Evolutionary conservation across 2,113 vertebrate genomes (phyloP), one percentile per base, ranked within the genome.

Genomic region (Pogonocichla stellata): DNA sequence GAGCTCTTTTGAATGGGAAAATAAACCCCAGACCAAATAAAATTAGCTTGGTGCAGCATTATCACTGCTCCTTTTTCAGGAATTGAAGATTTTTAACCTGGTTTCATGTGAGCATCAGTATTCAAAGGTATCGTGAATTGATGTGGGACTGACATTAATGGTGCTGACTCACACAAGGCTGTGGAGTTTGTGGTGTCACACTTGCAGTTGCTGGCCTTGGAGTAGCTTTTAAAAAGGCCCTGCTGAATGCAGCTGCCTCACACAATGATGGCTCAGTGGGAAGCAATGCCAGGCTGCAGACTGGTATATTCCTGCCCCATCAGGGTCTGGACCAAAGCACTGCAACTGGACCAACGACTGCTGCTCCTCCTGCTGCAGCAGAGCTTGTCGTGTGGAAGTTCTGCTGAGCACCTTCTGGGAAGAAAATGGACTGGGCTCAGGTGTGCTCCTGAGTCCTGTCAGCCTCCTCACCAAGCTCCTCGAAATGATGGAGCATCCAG

Each of bases 301-400:
- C 43, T 8, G 24, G 10, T 11, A 26, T 26, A 5, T 51, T 88
- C 51, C 12, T 9, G 34, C 2, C 1, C 56, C 50, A 13, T 33
- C 42, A 22, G 62, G 3, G 14, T 10, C 4, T 31, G 61, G 53
- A 70, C 33, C 66, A 45, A n/a, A 80, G 48, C 78, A 20, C 43
- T 45, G 43, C 43, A 45, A 20, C 43, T 45, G 43, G 43, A 45
- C 19, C 43, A 45, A 53, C 24, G 16, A 13, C n/a, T 23, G 51
- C 78, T 77, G 61, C 65, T 78, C 72, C 64, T 93, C 31, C 51
- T 61, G 57, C 78, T 56, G 58, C 74, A 43, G 43, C 28, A 1
- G 3, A 51, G n/a, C 45, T 45, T 4, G 0, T 28, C 15, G 0
- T 3, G 23, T 14, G 53, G 33, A 40, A n/a, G 18, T 72, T 77